These are phyloP conservation scores for Dryobotodes eremita DNA, from an alignment of 2,888 invertebrate genomes.

Conservation along the genomic window DNA sequence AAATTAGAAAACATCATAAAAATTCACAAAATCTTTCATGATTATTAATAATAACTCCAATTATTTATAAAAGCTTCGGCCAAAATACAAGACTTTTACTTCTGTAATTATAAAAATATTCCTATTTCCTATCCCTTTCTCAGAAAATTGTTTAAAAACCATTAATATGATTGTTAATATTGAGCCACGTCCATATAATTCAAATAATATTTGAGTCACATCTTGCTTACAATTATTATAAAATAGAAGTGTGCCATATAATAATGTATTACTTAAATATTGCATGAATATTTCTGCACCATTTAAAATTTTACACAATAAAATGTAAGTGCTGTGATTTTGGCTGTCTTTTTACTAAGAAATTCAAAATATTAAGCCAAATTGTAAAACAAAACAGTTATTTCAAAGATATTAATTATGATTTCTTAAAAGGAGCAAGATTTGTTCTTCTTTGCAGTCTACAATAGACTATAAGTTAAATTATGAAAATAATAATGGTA, in stretches of 20 bases:
- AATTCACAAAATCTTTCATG: conserved; percentile 5
- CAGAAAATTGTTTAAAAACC: conserved; percentile 17
- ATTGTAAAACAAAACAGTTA: conserved; percentile 30
- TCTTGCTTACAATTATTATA: conserved; percentile 47
- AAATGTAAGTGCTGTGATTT: conserved; percentile 66
- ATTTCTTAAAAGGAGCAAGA: conserved; percentile 43
- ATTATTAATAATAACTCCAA: conserved; percentile 28
- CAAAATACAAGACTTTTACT: conserved; percentile 57
- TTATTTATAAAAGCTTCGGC: conserved; percentile 53
- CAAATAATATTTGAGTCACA: conserved; percentile 46
- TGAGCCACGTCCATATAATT: conserved; percentile 39
- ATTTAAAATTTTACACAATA: conserved; percentile 64
- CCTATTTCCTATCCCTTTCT: conserved; percentile 11
- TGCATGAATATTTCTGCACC: conserved; percentile 63
- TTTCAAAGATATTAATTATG: conserved; percentile 31
- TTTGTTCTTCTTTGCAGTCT: conserved; percentile 59
- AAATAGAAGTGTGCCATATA: conserved; percentile 70
- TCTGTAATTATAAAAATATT: conserved; percentile 28
- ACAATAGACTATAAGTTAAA: conserved; percentile 55
- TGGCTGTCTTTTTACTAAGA: conserved; percentile 63
- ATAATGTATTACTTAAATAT: conserved; percentile 51
- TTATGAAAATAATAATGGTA: conserved; percentile 68
- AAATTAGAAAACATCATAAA: conserved; percentile 20
- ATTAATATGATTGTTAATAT: conserved; percentile 22
- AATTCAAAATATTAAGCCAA: conserved; percentile 45